A percentile compares a stretch with the other conserved stretches of the same genome.
These are phyloP conservation scores for Pilophorus perplexus DNA, from an alignment of 2,888 invertebrate genomes.

Conservation along the genomic window DNA sequence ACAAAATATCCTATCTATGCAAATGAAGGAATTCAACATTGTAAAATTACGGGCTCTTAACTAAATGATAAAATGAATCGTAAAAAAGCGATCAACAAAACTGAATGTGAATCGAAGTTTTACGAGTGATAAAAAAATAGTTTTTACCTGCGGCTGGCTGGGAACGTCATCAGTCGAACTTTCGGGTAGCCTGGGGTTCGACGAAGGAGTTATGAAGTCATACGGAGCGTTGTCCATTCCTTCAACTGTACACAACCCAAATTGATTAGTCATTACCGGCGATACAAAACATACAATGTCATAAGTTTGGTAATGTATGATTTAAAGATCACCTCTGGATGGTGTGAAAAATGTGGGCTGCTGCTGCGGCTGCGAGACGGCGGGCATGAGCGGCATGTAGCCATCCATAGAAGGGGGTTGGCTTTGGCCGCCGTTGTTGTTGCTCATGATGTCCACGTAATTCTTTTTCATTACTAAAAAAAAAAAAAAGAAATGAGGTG, in stretches of 20 bases:
- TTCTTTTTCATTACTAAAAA: conserved; percentile 72
- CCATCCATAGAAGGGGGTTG: conserved; percentile 52
- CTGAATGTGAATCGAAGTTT: too few relatives aligned
- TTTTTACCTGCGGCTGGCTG: conserved; percentile 29
- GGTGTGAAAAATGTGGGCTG: conserved; percentile 59
- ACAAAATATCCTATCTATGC: too few relatives aligned
- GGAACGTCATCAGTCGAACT: conserved; percentile 31
- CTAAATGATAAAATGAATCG: too few relatives aligned
- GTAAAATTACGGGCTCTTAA: too few relatives aligned
- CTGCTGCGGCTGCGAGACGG: conserved; percentile 55
- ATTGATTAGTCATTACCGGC: too few relatives aligned
- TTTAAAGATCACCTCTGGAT: conserved; percentile 56
- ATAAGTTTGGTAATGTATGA: too few relatives aligned
- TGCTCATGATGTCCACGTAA: conserved; percentile 81
- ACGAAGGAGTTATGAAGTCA: conserved; percentile 57
- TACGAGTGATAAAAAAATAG: too few relatives aligned
- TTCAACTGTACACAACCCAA: conserved; percentile 52
- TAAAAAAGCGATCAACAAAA: too few relatives aligned
- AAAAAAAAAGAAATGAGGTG: neutral
- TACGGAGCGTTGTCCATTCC: conserved; percentile 58
- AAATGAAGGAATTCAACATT: too few relatives aligned
- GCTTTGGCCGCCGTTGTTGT: conserved; percentile 52
- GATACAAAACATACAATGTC: too few relatives aligned
- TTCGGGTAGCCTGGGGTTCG: conserved; percentile 46
- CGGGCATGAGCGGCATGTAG: conserved; percentile 50